phyloP scores from a whole-genome alignment of 1,140 invertebrate species.

The Whitmania pigra region DNA sequence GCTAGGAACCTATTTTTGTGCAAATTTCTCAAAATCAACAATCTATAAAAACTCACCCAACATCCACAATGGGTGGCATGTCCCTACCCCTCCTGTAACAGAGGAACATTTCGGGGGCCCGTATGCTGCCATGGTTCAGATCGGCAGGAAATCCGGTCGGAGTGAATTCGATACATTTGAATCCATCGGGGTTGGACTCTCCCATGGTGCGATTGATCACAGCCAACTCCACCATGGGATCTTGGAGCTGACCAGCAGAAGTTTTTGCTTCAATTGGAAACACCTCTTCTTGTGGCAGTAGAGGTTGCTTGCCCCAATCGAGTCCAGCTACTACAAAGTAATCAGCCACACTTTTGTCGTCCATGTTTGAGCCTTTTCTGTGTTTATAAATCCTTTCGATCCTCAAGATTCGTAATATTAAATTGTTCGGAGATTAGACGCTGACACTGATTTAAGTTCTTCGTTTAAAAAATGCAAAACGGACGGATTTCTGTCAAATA shows the following conservation, averaged over 20 bases:
- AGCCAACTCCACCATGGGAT: constrained; percentile 85
- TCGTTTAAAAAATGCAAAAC: too few species aligned
- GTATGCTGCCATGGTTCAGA: constrained; percentile 88
- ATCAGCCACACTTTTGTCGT: constrained; percentile 51
- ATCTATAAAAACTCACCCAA: constrained; percentile 55
- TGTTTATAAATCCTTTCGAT: too few species aligned
- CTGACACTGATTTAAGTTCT: too few species aligned
- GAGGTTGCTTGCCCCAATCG: constrained; percentile 53
- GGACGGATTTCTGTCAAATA: too few species aligned
- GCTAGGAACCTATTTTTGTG: neutral
- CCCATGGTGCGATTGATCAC: constrained; percentile 63
- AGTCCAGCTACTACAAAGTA: constrained; percentile 96
- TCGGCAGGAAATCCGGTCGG: constrained; percentile 65
- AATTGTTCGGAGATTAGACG: too few species aligned
- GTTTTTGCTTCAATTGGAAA: constrained; percentile 61
- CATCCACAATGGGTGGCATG: constrained; percentile 89
- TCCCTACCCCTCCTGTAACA: constrained; percentile 81
- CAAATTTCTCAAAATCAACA: neutral
- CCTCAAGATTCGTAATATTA: too few species aligned
- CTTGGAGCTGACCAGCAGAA: constrained; percentile 54
- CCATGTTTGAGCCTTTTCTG: constrained; percentile 29
- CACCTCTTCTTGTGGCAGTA: constrained; percentile 59
- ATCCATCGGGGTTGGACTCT: constrained; percentile 55
- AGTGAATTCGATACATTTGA: constrained; percentile 66
- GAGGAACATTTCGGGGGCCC: constrained; percentile 79